Evolutionary conservation across 2,888 invertebrate genomes (phyloP).

Genomic region (Clunio marinus): DNA sequence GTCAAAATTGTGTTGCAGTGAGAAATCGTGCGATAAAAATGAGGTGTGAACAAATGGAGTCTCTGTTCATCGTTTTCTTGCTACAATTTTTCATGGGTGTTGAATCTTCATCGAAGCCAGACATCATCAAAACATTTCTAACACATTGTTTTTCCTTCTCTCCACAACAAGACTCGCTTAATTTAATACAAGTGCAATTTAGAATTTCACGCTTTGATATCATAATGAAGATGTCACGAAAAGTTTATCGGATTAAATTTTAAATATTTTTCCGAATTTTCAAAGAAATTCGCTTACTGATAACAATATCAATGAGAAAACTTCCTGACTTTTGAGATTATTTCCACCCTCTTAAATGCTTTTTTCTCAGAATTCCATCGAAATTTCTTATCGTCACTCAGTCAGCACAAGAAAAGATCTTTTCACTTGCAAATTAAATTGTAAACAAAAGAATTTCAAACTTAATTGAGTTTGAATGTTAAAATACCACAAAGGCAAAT

Average conservation of each 20-base stretch:
- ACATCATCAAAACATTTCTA: not conserved
- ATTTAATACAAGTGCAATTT: too few relatives aligned
- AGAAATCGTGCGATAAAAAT: conserved; percentile 14
- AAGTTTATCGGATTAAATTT: too few relatives aligned
- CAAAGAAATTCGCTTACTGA: too few relatives aligned
- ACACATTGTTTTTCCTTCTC: too few relatives aligned
- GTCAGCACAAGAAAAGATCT: not conserved
- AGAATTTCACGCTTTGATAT: too few relatives aligned
- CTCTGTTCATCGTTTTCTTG: too few relatives aligned
- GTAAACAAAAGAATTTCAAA: not conserved
- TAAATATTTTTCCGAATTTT: too few relatives aligned
- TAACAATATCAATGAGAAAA: too few relatives aligned
- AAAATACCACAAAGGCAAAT: conserved; percentile 11
- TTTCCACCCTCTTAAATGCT: too few relatives aligned
- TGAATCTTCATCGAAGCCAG: not conserved
- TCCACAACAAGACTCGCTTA: too few relatives aligned
- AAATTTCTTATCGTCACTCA: not conserved
- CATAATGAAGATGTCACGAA: too few relatives aligned
- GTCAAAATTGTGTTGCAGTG: not conserved
- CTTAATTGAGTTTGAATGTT: conserved; percentile 21
- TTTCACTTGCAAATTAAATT: not conserved
- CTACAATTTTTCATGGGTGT: not conserved
- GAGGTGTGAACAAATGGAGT: conserved; percentile 17
- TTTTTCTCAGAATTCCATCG: not conserved
- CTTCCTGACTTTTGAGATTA: too few relatives aligned